Conservation (phyloP, 2,113 vertebrate species). For the Turnix velox region DNA sequence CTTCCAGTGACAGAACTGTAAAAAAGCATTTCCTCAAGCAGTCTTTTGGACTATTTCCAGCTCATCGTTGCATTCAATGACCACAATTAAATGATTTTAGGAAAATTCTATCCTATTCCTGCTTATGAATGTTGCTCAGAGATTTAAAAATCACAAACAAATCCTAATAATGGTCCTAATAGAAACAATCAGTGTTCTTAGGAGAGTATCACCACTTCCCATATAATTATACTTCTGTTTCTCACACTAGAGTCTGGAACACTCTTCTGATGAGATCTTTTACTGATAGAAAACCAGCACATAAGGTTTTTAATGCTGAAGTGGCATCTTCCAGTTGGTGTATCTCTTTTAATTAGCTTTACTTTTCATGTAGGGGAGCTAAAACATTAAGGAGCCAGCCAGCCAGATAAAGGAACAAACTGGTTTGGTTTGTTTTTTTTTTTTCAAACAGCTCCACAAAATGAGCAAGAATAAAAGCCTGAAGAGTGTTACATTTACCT, state of each 20-base stretch:
- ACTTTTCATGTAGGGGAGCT: constrained; percentile 28
- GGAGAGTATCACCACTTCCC: background rate
- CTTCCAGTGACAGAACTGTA: background rate
- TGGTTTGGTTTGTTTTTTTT: no score
- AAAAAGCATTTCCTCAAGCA: background rate
- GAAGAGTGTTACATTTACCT: constrained; percentile 60
- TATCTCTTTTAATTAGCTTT: constrained; percentile 46
- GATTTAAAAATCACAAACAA: background rate
- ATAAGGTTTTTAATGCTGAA: background rate
- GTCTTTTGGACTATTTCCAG: background rate
- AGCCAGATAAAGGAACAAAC: constrained; percentile 11
- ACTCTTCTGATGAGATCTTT: background rate
- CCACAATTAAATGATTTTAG: background rate
- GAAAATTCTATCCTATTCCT: background rate
- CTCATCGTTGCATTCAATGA: background rate
- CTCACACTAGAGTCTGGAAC: background rate
- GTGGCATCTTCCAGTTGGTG: background rate
- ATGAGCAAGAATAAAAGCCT: constrained; percentile 63
- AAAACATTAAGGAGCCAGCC: constrained; percentile 47
- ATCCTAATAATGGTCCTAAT: background rate
- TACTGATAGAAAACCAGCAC: background rate
- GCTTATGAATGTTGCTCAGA: background rate
- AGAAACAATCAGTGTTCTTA: background rate
- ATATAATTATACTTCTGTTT: background rate
- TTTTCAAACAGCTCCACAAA: constrained; percentile 43